Evolutionary conservation across 2,797 vertebrate species (phyloP), one percentile per base, ranked within the genome.

Genomic region (Clarias fuscus): DNA sequence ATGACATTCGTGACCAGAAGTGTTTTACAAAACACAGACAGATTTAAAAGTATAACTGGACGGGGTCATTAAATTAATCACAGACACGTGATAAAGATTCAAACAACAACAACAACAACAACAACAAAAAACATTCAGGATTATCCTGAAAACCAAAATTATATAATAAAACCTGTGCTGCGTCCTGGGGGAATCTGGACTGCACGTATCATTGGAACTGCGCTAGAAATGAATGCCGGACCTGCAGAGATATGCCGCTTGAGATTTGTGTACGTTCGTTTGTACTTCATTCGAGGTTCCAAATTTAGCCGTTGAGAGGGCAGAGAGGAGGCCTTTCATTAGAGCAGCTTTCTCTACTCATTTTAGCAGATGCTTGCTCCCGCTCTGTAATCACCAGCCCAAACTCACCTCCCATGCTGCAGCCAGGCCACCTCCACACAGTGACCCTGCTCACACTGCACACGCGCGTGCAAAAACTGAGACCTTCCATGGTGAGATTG

Each of bases 291-390:
- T 82, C 83, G 14, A 77, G 68, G 78, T 83, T 89, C 90, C 85
- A 90, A 86, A 90, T 91, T 91, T 90, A 89, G 90, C 87, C 80
- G 88, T 81, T 30, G 80, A 81, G 87, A 87, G 70, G 70, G 79
- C 86, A 84, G 71, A 84, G 87, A 86, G 37, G 67, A 86, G 89
- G 87, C 89, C 90, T 92, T 88, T 92, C 89, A 92, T 92, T 92
- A 91, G 33, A 70, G 84, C 67, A 90, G 89, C 90, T 91, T 92
- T 89, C 90, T 87, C 89, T 90, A 90, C 89, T 91, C 89, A 91
- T 91, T 92, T 92, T 88, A 92, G 90, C 86, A 89, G 88, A 89
- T 78, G 87, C 83, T 80, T 71, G 73, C 83, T 84, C 84, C 82
- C 84, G 82, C 88, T 88, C 91, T 92, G 87, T 92, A 91, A 92